Evolutionary conservation across 92 coral and sea anemone genomes (phyloP), one percentile per base, ranked within the genome.

Genomic region (Zoanthus solanderi): DNA sequence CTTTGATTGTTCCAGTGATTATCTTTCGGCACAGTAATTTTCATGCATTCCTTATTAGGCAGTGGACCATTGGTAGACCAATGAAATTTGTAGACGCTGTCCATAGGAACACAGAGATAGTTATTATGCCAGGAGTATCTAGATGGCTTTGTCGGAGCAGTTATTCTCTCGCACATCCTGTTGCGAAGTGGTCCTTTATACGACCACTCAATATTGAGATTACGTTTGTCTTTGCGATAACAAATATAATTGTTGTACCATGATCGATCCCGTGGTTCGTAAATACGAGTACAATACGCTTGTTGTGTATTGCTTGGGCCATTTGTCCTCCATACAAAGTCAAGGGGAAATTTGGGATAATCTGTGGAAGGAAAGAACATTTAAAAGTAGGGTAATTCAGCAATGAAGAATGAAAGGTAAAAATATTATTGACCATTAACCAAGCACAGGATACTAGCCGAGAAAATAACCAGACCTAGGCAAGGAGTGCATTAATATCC

Each of bases 291-390:
- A 71, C 99, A 96, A 17, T 80, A 72, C 28, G 92, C 83, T 46
- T 81, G 75, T 15, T 74, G 47, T 10, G 18, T 44, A 15, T 79
- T 67, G 85, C 86, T 72, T 1, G 87, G 29, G 6, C 94, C 95
- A 61, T 78, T 81, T 60, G 89, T 79, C 47, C 86, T 84, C 87
- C 94, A 92, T 76, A 90, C 88, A 88, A 96, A 96, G 89, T 96
- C 98, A 29, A 78, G 88, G 4, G 99, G 99, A 71, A 95, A 96
- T 30, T 90, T 90, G 13, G 99, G 96, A 71, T 85, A 95, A 77
- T 94, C 98, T 94, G 84, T n/a, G 60, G 42, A 7, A 61, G 28
- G 4, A 46, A 23, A 14, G 47, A 12, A 34, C 56, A n/a, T 58
- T 14, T 58, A 58, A 14, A 14, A 58, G n/a, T 63, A 63, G n/a